Conservation (phyloP, 2,113 vertebrate genomes). For the Misgurnus anguillicaudatus region DNA sequence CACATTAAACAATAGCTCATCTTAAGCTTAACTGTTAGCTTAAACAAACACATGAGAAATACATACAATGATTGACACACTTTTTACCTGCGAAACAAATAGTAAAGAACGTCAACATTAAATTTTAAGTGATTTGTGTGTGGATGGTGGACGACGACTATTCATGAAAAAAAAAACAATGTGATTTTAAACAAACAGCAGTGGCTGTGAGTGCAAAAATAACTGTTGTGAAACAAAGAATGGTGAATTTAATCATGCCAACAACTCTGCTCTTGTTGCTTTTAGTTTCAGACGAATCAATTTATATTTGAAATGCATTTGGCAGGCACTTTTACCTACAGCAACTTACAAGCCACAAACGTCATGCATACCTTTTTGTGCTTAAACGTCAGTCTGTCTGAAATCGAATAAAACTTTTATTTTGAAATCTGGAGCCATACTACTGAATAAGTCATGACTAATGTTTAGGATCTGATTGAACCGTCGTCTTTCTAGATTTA, state of each 20-base stretch:
- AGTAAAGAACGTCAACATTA: not conserved
- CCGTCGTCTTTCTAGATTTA: not conserved
- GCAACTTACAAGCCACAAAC: not conserved
- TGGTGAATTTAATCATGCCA: constrained; percentile 1
- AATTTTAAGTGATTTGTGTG: constrained; percentile 10
- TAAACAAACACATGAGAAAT: not conserved
- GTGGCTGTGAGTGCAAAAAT: constrained; percentile 29
- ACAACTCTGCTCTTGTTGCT: not conserved
- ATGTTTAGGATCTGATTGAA: not conserved
- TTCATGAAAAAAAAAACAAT: constrained; percentile 46
- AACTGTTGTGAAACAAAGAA: constrained; percentile 34
- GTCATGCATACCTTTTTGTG: not conserved
- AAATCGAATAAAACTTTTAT: not conserved
- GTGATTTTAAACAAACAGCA: constrained; percentile 26
- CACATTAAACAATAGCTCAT: not conserved
- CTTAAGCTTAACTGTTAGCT: not conserved
- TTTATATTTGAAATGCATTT: no score
- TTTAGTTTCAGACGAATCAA: not conserved
- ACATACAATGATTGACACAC: not conserved
- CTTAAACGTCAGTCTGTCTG: not conserved
- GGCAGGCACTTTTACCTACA: not conserved
- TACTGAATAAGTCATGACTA: not conserved
- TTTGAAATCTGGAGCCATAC: not conserved
- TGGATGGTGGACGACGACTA: constrained; percentile 3
- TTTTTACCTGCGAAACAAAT: not conserved